These are phyloP conservation scores for Ceratina japonica DNA, from an alignment of 1,140 invertebrate species.

Conservation along the genomic window DNA sequence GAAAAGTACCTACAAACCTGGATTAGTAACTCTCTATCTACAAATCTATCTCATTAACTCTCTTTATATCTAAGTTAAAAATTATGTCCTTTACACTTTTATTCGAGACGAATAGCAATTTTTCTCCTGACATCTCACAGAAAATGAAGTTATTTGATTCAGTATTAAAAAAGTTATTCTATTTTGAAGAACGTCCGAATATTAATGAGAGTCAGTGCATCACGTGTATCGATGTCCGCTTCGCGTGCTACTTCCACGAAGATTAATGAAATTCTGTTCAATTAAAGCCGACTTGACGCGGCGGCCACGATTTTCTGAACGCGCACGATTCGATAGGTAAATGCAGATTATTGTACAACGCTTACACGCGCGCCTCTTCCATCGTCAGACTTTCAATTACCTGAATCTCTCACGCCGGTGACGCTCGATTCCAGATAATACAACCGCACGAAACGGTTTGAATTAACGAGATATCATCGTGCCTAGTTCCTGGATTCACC, in stretches of 20 bases:
- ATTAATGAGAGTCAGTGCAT: too few relatives aligned
- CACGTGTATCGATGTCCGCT: too few relatives aligned
- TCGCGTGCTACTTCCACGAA: background rate
- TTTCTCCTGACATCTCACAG: too few relatives aligned
- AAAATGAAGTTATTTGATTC: too few relatives aligned
- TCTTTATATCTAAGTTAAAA: too few relatives aligned
- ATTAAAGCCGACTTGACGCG: slow-evolving; percentile 7
- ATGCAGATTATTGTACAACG: slow-evolving; percentile 19
- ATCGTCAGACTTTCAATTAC: slow-evolving; percentile 47
- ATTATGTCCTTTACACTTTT: too few relatives aligned
- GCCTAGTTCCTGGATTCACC: slow-evolving; percentile 30
- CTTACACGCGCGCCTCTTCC: slow-evolving; percentile 15
- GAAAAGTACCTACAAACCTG: too few relatives aligned
- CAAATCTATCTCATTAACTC: too few relatives aligned
- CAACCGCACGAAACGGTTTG: slow-evolving; percentile 4
- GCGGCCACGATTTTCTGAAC: slow-evolving; percentile 4
- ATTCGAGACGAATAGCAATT: too few relatives aligned
- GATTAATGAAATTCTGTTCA: slow-evolving; percentile 33
- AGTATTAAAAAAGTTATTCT: too few relatives aligned
- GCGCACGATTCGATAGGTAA: slow-evolving; percentile 28
- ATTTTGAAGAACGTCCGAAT: too few relatives aligned
- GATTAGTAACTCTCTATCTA: too few relatives aligned
- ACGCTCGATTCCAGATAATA: slow-evolving; percentile 28
- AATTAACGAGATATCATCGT: slow-evolving; percentile 49
- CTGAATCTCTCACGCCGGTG: slow-evolving; percentile 16